Evolutionary conservation across 2,113 vertebrate genomes (phyloP), one percentile per base, ranked within the genome.

Genomic region (Rhabdornis inornatus): DNA sequence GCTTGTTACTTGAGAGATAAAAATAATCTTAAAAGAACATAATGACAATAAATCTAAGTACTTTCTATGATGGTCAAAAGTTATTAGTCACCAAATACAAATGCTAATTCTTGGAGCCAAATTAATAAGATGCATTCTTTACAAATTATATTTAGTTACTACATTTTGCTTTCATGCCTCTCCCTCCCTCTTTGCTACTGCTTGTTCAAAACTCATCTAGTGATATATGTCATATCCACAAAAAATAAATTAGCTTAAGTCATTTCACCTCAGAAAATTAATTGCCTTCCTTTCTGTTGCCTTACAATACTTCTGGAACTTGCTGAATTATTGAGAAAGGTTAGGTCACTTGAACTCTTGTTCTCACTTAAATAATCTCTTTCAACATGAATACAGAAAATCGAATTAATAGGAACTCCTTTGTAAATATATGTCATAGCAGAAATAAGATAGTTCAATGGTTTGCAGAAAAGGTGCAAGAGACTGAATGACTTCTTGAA

Each of bases 241-340:
- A 74, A 83, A 76, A 68, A 50, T 39, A 75, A 76, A 84, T 79
- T 61, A 75, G 47, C 69, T 52, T 85, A 89, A 93, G 86, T 85
- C 22, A 79, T 56, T 95, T 89, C 40, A 65, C 39, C 74, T 87
- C 49, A 75, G 64, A 85, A 92, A 95, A 95, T 75, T 79, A 94
- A 92, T 91, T 87, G 68, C 55, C 63, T 89, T 70, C 57, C 24
- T 84, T 83, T 71, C 63, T 77, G 53, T 64, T 85, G 60, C 33
- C 61, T 85, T 75, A 90, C 21, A 75, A 87, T 71, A 71, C 45
- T 45, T 65, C 65, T 69, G 52, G 61, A 94, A 83, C 60, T 76
- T 37, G 21, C 13, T 78, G 50, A 94, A 92, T 94, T 94, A 91
- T 59, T 86, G 40, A 92, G 92, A 89, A 94, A 87, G 76, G 78